Base-by-base conservation (phyloP, 2,797 vertebrate genomes). In the Gymnothorax javanicus region DNA sequence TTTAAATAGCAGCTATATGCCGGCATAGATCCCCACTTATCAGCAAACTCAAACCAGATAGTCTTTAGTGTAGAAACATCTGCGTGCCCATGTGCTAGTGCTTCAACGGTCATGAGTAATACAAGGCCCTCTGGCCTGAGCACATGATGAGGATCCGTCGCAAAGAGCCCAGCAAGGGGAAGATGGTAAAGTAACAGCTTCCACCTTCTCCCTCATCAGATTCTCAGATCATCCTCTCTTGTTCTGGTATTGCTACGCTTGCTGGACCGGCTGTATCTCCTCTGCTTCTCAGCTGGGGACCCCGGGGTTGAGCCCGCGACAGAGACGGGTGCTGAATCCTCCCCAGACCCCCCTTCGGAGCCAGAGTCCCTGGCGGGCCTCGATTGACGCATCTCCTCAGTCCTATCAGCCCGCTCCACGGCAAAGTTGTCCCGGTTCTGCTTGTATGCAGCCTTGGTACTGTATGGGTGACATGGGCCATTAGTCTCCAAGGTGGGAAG, bases 341-440 rank as follows among this genome's bases (percentile, higher is more conserved):
- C 27, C 5, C 92, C 91, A 6, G 94, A 95, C 89, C 90, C 64
- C 7, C 0, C 64, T 7, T 6, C 9, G 3, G 69, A 73, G 15
- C 81, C 83, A 8, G 64, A 27, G 69, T 13, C 92, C 86, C 92
- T 95, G 90, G 94, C 94, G 12, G 88, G 93, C 92, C 94, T 95
- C 87, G 90, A 92, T 90, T 95, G 93, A 82, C 92, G 12, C 12
- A 43, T 92, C 92, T 95, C 94, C 88, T 96, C 95, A 2, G 93
- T 92, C 86, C 92, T 95, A 88, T 92, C 93, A 87, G 94, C 94
- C 89, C 95, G 93, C 86, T 96, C 96, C 87, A 96, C 95, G 0
- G 94, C 95, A 85, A 95, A 88, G 92, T 97, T 97, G 92, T 96
- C 95, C 23, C 95, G 94, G 89, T 97, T 97, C 91, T 97, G 96